A percentile compares a stretch with the other conserved stretches of the same genome.
These are phyloP conservation scores for Rhagium mordax DNA, from an alignment of 2,888 invertebrate genomes.

Conservation along the genomic window DNA sequence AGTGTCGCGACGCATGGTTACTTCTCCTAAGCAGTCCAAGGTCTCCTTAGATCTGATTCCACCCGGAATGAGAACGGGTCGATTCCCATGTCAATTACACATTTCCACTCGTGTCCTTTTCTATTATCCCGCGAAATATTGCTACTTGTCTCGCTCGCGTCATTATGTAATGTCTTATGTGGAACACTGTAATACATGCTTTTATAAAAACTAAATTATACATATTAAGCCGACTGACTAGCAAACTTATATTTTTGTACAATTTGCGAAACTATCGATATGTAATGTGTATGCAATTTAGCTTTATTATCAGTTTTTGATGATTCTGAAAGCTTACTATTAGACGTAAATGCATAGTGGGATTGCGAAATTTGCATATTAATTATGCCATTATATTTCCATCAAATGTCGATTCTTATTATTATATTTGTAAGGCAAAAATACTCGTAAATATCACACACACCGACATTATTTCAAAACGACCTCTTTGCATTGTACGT, in stretches of 20 bases:
- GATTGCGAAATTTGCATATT: conserved; percentile 29
- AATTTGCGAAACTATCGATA: conserved; percentile 34
- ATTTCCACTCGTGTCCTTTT: conserved; percentile 47
- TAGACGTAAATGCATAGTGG: conserved; percentile 5
- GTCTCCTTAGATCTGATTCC: conserved; percentile 64
- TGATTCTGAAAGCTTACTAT: conserved; percentile 35
- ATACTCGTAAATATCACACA: background rate
- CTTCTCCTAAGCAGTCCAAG: conserved; percentile 63
- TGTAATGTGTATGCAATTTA: background rate
- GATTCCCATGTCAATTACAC: conserved; percentile 67
- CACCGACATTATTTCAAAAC: background rate
- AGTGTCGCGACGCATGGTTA: conserved; percentile 61
- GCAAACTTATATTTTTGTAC: conserved; percentile 38
- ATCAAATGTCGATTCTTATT: conserved; percentile 31
- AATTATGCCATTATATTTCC: conserved; percentile 29
- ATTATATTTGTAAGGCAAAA: conserved; percentile 1
- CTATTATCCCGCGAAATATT: conserved; percentile 41
- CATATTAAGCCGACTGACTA: conserved; percentile 32
- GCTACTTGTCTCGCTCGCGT: conserved; percentile 38
- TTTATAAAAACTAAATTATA: conserved; percentile 47
- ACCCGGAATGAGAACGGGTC: conserved; percentile 63
- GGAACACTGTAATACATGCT: conserved; percentile 40
- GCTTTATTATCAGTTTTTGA: conserved; percentile 39
- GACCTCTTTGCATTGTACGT: background rate
- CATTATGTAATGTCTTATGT: conserved; percentile 42